Conservation (phyloP, 2,797 vertebrate genomes). For the Eulemur rubriventer region DNA sequence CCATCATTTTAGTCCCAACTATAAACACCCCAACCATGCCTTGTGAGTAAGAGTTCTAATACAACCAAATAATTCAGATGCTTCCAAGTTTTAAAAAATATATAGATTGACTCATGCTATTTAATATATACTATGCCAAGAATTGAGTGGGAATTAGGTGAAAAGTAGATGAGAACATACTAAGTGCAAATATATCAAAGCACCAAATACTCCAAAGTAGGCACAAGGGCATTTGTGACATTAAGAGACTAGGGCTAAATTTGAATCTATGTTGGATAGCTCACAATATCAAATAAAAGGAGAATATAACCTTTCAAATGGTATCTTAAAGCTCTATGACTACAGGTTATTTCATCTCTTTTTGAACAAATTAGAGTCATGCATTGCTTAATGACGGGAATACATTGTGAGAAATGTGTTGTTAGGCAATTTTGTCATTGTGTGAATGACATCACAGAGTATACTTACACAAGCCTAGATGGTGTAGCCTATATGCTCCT, state of each 20-base stretch:
- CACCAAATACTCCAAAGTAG: background rate
- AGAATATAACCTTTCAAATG: constrained; percentile 20
- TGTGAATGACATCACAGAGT: background rate
- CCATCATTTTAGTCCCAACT: background rate
- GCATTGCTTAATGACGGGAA: background rate
- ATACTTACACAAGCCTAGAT: background rate
- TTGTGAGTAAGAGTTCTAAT: background rate
- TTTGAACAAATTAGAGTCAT: background rate
- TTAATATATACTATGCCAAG: background rate
- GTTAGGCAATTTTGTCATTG: background rate
- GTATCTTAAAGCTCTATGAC: background rate
- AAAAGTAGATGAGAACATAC: background rate
- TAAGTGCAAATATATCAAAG: background rate
- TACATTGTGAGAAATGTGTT: background rate
- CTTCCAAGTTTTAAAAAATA: constrained; percentile 1
- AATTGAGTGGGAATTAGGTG: background rate
- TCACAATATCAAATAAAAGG: background rate
- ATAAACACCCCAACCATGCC: background rate
- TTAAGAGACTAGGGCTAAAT: background rate
- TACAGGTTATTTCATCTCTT: background rate
- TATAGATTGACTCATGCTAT: background rate
- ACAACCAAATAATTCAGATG: background rate
- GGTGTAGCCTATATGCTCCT: background rate
- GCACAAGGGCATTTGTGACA: background rate
- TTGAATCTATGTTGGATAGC: background rate